These are phyloP conservation scores for Phymanthus crucifer DNA, from an alignment of 92 coral and sea anemone species.

Conservation along the genomic window DNA sequence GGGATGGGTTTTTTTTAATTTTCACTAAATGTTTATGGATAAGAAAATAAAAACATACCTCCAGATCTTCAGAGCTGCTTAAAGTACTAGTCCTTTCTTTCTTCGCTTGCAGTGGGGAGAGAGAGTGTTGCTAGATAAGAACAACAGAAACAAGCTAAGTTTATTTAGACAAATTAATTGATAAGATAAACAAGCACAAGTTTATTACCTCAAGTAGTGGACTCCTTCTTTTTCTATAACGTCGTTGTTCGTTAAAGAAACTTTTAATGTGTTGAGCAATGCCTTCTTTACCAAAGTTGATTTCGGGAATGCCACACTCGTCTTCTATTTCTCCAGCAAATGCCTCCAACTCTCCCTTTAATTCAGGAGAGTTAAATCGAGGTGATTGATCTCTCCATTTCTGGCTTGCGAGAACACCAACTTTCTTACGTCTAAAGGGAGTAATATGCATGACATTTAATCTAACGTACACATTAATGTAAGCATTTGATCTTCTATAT, in stretches of 20 bases:
- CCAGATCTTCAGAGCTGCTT: conserved; percentile 2
- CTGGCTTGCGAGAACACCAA: conserved; percentile 36
- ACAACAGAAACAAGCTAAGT: background rate
- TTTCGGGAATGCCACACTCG: conserved; percentile 24
- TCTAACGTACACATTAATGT: background rate
- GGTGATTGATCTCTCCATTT: conserved; percentile 24
- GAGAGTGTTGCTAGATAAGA: conserved; percentile 10
- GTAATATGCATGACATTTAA: conserved; percentile 6
- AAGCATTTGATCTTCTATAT: background rate
- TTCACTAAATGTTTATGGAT: background rate
- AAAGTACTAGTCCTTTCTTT: conserved; percentile 1
- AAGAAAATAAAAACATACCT: conserved; percentile 1
- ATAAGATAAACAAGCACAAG: background rate
- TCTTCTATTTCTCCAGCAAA: conserved; percentile 28
- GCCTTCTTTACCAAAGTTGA: conserved; percentile 19
- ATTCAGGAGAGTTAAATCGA: conserved; percentile 17
- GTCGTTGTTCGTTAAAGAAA: conserved; percentile 21
- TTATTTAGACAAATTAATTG: background rate
- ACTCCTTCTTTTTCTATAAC: conserved; percentile 15
- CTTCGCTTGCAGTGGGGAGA: conserved; percentile 4
- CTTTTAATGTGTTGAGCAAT: conserved; percentile 16
- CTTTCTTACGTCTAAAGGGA: conserved; percentile 32
- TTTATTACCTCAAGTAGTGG: background rate
- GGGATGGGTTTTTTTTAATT: background rate
- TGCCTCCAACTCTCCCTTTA: conserved; percentile 12